These are phyloP conservation scores for Caenorhabditis zanzibari DNA, from an alignment of 2,888 invertebrate species.

Conservation along the genomic window DNA sequence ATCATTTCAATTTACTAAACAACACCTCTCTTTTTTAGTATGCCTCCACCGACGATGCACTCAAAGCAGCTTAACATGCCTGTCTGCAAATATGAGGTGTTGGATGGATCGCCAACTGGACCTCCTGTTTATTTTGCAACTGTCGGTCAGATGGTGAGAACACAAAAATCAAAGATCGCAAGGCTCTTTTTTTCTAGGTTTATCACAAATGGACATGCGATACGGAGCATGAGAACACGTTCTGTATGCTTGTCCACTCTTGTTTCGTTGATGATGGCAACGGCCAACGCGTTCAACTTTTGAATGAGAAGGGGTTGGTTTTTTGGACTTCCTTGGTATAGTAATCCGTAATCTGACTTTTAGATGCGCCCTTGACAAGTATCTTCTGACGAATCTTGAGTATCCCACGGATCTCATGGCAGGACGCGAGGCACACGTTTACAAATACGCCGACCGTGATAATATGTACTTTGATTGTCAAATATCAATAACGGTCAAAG, in stretches of 20 bases:
- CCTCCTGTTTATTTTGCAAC: slow-evolving; percentile 82
- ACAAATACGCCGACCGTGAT: slow-evolving; percentile 82
- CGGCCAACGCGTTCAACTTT: slow-evolving; percentile 80
- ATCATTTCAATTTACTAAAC: slow-evolving; percentile 5
- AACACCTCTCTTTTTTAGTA: slow-evolving; percentile 70
- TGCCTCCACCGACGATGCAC: slow-evolving; percentile 81
- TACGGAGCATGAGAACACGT: slow-evolving; percentile 78
- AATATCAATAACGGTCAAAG: slow-evolving; percentile 81
- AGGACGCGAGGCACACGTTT: slow-evolving; percentile 81
- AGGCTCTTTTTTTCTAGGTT: slow-evolving; percentile 64
- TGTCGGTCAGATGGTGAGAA: slow-evolving; percentile 81
- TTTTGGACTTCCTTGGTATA: background rate
- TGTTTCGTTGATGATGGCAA: slow-evolving; percentile 83
- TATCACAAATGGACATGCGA: slow-evolving; percentile 83
- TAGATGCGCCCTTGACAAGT: slow-evolving; percentile 83
- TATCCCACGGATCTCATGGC: slow-evolving; percentile 82
- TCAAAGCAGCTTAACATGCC: slow-evolving; percentile 82
- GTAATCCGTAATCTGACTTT: slow-evolving; percentile 36
- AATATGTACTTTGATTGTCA: slow-evolving; percentile 83
- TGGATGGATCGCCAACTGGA: slow-evolving; percentile 81
- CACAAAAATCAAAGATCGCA: slow-evolving; percentile 39
- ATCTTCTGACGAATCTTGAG: slow-evolving; percentile 81
- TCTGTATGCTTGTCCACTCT: slow-evolving; percentile 82
- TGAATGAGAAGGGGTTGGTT: slow-evolving; percentile 80
- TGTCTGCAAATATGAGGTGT: slow-evolving; percentile 82